Conservation (phyloP, 2,113 vertebrate species). For the Tachysurus fulvidraco region DNA sequence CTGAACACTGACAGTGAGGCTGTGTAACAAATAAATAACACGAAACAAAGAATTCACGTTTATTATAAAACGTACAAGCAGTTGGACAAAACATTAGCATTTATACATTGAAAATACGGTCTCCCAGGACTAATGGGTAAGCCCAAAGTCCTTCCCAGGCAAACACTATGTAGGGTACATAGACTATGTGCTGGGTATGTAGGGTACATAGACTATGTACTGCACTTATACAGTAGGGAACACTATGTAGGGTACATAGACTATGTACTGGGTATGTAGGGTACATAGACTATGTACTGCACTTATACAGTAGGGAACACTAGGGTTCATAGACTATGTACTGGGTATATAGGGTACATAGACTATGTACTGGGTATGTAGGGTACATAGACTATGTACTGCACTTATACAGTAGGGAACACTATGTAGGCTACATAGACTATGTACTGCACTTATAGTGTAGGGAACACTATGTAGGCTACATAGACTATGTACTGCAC, state of each 20-base stretch:
- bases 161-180: not conserved
- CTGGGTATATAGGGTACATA: not conserved
- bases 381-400: not conserved
- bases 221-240: not conserved
- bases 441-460: no score
- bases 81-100: not conserved
- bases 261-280: not conserved
- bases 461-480: not conserved
- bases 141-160: no score
- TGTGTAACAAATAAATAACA: not conserved
- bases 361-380: no score
- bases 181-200: not conserved
- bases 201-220: not conserved
- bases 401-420: not conserved
- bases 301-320: no score
- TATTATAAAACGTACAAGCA: not conserved
- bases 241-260: no score
- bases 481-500: not conserved
- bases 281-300: no score
- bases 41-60: not conserved
- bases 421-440: not conserved
- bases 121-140: not conserved
- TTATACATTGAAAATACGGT: not conserved
- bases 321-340: not conserved
- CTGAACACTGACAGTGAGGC: not conserved